These are phyloP conservation scores for Bombus waltoni DNA, from an alignment of 1,140 invertebrate genomes.

Conservation along the genomic window DNA sequence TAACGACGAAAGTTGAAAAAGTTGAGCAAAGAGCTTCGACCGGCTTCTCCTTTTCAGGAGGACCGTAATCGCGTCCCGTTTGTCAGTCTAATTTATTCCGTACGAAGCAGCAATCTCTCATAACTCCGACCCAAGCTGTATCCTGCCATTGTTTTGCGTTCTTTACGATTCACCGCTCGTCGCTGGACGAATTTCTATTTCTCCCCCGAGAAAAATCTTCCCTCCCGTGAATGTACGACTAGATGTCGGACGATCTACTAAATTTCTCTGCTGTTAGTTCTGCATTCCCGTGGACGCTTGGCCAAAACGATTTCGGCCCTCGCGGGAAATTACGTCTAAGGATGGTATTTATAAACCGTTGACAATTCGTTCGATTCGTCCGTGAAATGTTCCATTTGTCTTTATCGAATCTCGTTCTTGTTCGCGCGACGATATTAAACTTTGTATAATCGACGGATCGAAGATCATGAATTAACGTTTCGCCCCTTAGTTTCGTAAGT, in stretches of 20 bases:
- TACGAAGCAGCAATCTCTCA: background rate
- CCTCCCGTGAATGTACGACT: background rate
- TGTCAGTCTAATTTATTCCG: background rate
- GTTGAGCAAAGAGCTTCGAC: background rate
- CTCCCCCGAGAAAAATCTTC: background rate
- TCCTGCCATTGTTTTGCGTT: background rate
- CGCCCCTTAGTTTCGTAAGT: too few relatives aligned
- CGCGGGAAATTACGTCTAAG: background rate
- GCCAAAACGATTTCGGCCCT: background rate
- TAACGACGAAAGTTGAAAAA: slow-evolving; percentile 11
- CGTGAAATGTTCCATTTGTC: background rate
- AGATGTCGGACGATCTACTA: background rate
- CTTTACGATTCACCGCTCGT: background rate
- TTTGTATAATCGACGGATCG: background rate
- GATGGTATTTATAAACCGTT: background rate
- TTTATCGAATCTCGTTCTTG: background rate
- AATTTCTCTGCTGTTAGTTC: background rate
- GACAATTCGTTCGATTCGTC: background rate
- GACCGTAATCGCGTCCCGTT: background rate
- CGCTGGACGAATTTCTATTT: slow-evolving; percentile 4
- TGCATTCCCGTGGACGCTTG: background rate
- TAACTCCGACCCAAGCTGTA: background rate
- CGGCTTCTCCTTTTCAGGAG: background rate
- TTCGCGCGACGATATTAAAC: background rate
- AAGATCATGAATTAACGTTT: too few relatives aligned